Percentiles rank a stretch among this genome's conserved stretches.
Conservation (phyloP, 2,113 vertebrate genomes). For the Protobothrops flavoviridis region DNA sequence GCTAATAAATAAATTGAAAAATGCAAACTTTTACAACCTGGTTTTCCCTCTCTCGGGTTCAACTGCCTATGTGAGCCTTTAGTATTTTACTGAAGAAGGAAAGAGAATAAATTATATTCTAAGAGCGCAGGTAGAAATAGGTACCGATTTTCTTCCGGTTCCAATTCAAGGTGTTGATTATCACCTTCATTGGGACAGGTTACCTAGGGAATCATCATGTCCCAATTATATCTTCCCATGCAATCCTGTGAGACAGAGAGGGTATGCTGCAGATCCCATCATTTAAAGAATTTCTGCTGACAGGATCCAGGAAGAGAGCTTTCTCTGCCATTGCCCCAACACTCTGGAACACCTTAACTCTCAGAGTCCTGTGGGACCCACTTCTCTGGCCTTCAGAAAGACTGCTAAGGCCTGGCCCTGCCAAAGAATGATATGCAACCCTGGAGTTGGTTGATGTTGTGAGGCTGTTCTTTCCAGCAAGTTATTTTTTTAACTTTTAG, state of each 20-base stretch:
- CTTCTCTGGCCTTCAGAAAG: neutral
- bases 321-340: neutral
- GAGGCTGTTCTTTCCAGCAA: neutral
- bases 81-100: neutral
- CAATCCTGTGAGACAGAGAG: neutral
- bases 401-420: neutral
- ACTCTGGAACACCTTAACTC: neutral
- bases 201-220: neutral
- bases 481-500: neutral
- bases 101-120: neutral
- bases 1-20: neutral
- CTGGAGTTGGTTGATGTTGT: neutral
- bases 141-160: neutral
- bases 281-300: neutral
- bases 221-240: neutral
- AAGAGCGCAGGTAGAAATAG: neutral
- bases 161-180: neutral
- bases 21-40: neutral
- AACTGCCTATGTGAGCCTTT: neutral
- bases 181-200: neutral
- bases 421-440: neutral
- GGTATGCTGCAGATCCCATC: neutral
- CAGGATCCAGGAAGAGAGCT: neutral
- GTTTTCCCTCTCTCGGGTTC: neutral
- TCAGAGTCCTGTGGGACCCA: neutral